Conservation (phyloP, 30 jellyfish, hydroid and myxozoan species). For the Aurelia coerulea region DNA sequence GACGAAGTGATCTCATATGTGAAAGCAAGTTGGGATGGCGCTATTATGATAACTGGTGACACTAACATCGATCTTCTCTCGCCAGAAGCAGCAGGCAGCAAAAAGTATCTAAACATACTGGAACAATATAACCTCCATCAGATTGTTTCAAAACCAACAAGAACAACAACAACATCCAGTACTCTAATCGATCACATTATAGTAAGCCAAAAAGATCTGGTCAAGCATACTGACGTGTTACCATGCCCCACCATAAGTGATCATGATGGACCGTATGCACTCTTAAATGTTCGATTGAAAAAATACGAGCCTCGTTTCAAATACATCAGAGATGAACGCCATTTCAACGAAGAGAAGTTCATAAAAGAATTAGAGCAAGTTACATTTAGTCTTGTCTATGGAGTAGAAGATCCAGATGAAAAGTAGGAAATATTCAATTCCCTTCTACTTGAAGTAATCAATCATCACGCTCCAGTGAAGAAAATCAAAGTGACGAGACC, state of each 20-base stretch:
- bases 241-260: too few species aligned
- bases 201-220: too few species aligned
- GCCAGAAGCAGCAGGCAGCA: conserved; percentile 13
- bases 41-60: conserved; percentile 39
- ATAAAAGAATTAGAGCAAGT: too few species aligned
- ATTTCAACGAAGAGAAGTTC: too few species aligned
- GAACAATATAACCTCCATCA: conserved; percentile 17
- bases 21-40: conserved; percentile 15
- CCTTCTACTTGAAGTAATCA: background rate
- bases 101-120: conserved; percentile 29
- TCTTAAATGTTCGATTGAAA: too few species aligned
- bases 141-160: conserved; percentile 14
- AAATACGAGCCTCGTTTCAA: background rate
- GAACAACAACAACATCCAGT: too few species aligned
- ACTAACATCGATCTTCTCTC: conserved; percentile 55
- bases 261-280: too few species aligned
- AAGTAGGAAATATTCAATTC: background rate
- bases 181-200: too few species aligned
- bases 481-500: conserved; percentile 20
- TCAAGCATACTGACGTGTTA: too few species aligned
- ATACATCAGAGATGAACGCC: too few species aligned
- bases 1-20: too few species aligned
- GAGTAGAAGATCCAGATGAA: background rate
- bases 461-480: conserved; percentile 10
- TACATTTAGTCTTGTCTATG: too few species aligned